Evolutionary conservation across 1,140 invertebrate genomes (phyloP).

Genomic region (Hetaerina americana): DNA sequence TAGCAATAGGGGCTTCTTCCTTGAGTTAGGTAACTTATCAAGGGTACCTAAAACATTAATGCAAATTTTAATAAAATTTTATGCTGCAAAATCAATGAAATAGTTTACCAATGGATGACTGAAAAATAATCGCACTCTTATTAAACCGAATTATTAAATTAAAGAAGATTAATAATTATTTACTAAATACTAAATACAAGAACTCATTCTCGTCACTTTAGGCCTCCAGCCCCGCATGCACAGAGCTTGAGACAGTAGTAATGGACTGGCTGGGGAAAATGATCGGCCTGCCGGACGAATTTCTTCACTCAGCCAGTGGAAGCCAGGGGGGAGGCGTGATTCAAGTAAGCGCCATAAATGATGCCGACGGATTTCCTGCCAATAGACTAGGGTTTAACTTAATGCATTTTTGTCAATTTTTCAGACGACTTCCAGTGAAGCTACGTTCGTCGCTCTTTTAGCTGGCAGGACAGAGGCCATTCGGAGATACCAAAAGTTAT

Average conservation of each 20-base stretch:
- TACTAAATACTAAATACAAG: no score
- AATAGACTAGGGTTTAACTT: neutral
- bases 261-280: slow-evolving; percentile 97
- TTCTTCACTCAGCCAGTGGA: slow-evolving; percentile 59
- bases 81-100: no score
- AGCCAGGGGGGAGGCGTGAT: slow-evolving; percentile 83
- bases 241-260: slow-evolving; percentile 90
- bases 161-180: no score
- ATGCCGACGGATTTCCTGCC: neutral
- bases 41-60: no score
- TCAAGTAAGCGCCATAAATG: slow-evolving; percentile 39
- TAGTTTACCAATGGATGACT: no score
- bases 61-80: no score
- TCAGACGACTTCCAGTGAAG: slow-evolving; percentile 78
- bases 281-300: slow-evolving; percentile 79
- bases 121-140: no score
- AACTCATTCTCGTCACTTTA: no score
- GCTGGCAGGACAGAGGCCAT: slow-evolving; percentile 82
- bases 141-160: no score
- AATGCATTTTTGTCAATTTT: slow-evolving; percentile 5
- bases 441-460: slow-evolving; percentile 77
- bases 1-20: no score
- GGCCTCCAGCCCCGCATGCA: slow-evolving; percentile 90
- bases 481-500: slow-evolving; percentile 40
- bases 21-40: no score